phyloP scores from a whole-genome alignment of 37 sponge, comb jelly and placozoan species.

The Bolinopsis microptera region DNA sequence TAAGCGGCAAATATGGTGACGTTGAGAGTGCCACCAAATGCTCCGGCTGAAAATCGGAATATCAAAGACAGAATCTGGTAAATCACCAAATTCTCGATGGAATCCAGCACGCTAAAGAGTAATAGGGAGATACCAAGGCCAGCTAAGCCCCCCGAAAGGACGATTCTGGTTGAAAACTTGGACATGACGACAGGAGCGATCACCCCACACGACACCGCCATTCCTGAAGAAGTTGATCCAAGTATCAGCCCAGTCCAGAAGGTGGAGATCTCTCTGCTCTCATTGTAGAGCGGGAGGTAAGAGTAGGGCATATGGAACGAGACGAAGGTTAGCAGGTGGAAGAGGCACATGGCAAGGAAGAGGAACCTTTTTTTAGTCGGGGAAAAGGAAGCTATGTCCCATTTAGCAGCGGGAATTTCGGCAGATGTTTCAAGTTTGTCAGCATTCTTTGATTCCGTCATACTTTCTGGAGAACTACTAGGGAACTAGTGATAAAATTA shows the following conservation, averaged over 20 bases:
- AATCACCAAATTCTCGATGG: neutral
- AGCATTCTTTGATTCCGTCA: no score
- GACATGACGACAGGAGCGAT: neutral
- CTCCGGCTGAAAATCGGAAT: neutral
- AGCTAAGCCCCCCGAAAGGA: neutral
- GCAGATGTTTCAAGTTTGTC: no score
- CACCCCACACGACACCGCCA: neutral
- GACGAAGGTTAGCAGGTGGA: neutral
- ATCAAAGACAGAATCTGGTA: neutral
- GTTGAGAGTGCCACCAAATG: neutral
- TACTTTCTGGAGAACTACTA: no score
- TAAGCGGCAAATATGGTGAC: constrained; percentile 30
- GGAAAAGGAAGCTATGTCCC: neutral
- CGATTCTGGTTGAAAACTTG: neutral
- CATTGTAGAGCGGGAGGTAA: constrained; percentile 17
- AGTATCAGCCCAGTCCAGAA: neutral
- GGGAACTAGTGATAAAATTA: no score
- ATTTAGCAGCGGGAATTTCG: no score
- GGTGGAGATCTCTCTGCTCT: neutral
- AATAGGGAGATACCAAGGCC: neutral
- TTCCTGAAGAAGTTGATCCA: neutral
- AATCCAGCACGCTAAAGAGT: neutral
- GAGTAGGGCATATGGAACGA: neutral
- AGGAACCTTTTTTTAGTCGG: neutral
- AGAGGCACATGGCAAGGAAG: neutral